Base-by-base conservation (phyloP, 1,140 invertebrate species). In the Teleopsis dalmanni region DNA sequence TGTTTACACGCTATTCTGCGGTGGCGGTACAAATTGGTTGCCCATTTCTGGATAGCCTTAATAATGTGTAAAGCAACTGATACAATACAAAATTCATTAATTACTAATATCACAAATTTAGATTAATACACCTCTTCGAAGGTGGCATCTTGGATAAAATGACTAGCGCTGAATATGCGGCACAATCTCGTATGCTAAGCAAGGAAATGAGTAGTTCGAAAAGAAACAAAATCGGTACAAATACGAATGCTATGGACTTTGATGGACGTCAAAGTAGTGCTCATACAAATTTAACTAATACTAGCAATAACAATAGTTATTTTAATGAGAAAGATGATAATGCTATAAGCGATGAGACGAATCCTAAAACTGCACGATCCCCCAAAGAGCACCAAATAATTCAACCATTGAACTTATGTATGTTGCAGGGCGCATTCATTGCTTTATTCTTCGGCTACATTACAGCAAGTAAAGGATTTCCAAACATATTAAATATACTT, bases 1-100 rank as follows among this genome's bases (percentile, higher is more conserved):
- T 84, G 3, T 83, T 81, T 54, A 85, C 82, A 0, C 73, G 81
- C 34, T 85, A 84, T 60, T 84, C 83, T 3, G 82, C 82, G 0
- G 82, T 85, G 19, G 82, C 83, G 3, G 70, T 85, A n/a, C 82
- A 84, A 71, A 74, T 79, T 21, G 82, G 82, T 6, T 83, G 81
- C 55, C 82, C 81, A 18, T 85, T 80, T 57, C 70, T 82, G 16
- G 77, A 82, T 54, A 81, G 80, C 53, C 74, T 85, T 18, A 84
- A 84, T 58, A 74, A 77, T 62, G 77, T 83, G 82, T 84, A 72
- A 75, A 76, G 74, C 13, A 43, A n/a, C n/a, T 33, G 22, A 19
- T 13, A 3, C 25, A 31, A 19, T 10, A 3, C n/a, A 19, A 33
- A 11, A 11, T 13, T 35, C 21, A 35, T 35, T 14, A 14, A n/a